Base-by-base conservation (phyloP, 2,888 invertebrate species). In the Drosophila neoperkinsi region DNA sequence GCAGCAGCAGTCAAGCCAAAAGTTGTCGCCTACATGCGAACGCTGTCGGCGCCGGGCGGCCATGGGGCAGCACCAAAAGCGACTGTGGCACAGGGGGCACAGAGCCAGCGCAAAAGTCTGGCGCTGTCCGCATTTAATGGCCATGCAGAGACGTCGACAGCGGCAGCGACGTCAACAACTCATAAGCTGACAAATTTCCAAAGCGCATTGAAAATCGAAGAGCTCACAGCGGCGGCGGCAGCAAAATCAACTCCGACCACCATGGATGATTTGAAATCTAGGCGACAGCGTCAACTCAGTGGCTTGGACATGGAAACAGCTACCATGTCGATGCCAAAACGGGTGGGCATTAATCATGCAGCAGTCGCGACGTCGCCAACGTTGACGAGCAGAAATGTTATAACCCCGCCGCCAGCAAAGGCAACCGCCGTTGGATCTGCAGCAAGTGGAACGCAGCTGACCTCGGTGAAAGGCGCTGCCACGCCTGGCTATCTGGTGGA, bases 151-250 rank as follows among this genome's bases (percentile, higher is more conserved):
- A 67, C 74, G 56, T 30, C 67, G 55, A 46, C 71, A n/a, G 52
- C 67, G 57, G 56, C 71, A 56, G 68, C 77, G 36, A 58, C 74
- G 60, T 61, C 68, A 63, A 63, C 80, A 79, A 78, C 86, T 82
- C 88, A 91, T 81, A 84, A 88, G 87, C 90, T 91, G 91, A 87
- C 90, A 90, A 91, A 91, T 91, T 91, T 91, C 81, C 88, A 91
- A 87, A 84, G 89, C 78, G 78, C 86, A 88, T 82, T 92, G 80
- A 92, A 92, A 90, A 92, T 92, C 84, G 92, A 93, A 79, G 93
- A 92, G 82, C 81, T 86, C 57, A 78, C 83, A 18, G 77, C 72
- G n/a, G 77, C 72, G 28, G 71, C 76, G 58, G 63, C 69, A 57
- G 64, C 69, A 11, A 25, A 56, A 62, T 36, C 68, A 62, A 58